phyloP scores from a whole-genome alignment of 1,140 invertebrate genomes.

The Holcopasites calliopsidis region DNA sequence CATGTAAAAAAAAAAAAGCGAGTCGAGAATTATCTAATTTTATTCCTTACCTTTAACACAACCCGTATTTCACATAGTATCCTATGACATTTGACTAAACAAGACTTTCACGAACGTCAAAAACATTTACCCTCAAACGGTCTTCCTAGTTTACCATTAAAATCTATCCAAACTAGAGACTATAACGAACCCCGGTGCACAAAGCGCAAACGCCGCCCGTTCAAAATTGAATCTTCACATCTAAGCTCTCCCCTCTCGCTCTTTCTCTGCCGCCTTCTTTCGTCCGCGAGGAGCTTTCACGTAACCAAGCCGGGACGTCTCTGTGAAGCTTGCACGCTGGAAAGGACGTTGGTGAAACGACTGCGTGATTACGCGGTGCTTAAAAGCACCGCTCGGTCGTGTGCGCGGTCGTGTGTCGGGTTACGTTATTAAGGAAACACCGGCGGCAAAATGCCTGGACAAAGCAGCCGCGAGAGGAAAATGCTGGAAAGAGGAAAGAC shows the following conservation, averaged over 20 bases:
- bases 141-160: neutral
- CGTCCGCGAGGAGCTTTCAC: slow-evolving; percentile 2
- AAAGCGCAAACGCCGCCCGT: neutral
- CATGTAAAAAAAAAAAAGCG: no score
- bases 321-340: neutral
- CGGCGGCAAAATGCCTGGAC: slow-evolving; percentile 18
- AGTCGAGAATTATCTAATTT: no score
- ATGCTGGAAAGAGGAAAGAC: neutral
- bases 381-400: slow-evolving; percentile 27
- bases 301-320: slow-evolving; percentile 14
- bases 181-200: neutral
- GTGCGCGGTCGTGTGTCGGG: slow-evolving; percentile 6
- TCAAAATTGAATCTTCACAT: slow-evolving; percentile 31
- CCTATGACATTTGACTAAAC: neutral
- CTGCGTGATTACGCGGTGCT: slow-evolving; percentile 45
- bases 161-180: neutral
- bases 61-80: no score
- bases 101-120: neutral
- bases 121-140: neutral
- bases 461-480: slow-evolving; percentile 5
- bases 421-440: slow-evolving; percentile 44
- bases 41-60: no score
- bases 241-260: neutral
- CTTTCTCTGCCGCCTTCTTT: slow-evolving; percentile 1
- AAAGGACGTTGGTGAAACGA: slow-evolving; percentile 29